Base-by-base conservation (phyloP, 2,797 vertebrate genomes). In the Periophthalmus magnuspinnatus region DNA sequence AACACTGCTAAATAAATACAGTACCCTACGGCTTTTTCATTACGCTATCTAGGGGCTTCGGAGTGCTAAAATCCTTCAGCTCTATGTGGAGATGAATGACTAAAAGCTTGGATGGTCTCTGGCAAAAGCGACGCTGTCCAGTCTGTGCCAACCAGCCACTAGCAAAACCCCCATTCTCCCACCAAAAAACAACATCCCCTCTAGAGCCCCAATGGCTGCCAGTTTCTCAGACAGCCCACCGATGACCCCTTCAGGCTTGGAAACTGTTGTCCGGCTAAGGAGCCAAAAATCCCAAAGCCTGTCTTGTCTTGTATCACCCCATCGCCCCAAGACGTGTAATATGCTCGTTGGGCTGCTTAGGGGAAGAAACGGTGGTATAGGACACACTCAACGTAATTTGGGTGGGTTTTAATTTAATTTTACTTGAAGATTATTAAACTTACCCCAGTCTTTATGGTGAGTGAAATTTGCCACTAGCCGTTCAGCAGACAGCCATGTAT, bases 191-290 rank as follows among this genome's bases (percentile, higher is more conserved):
- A 84, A 81, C 59, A 60, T 19, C 83, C 86, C 84, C 90, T 82
- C 81, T 83, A 75, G 83, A 89, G 71, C 79, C 81, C 72, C 75
- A 55, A 75, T 75, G 76, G 81, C 78, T 88, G 88, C 89, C 90
- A 89, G 81, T 77, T 90, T 87, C 87, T 88, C 85, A 80, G 87
- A 86, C 89, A 89, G 86, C 82, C 86, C 85, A 84, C 76, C 79
- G 82, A 87, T 93, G 91, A 93, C 92, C 92, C 91, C 92, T 91
- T 89, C 86, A 91, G 90, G 88, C 88, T 82, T 72, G 76, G 84
- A 87, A 88, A 88, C 85, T 85, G 86, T 82, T 70, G 48, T 80
- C 84, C 71, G 61, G 84, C 86, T 86, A 87, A 85, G 69, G 75
- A 91, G 82, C 75, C 84, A 75, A 80, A 61, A 78, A 79, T 79